Evolutionary conservation across 2,797 vertebrate species (phyloP).

Genomic region (Enteromius argenteus): DNA sequence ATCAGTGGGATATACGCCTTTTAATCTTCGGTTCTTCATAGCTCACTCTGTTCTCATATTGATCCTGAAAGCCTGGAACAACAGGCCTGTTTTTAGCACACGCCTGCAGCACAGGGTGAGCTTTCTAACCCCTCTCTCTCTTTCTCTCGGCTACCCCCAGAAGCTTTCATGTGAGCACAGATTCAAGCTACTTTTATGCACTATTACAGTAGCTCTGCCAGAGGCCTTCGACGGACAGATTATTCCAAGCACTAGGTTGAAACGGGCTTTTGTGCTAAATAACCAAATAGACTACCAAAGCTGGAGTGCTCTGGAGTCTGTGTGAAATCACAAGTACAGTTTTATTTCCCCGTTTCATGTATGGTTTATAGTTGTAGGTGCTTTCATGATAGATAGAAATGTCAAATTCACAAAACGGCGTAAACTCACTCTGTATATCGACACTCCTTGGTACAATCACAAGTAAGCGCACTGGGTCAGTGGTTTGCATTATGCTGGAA

Average conservation of each 20-base stretch:
- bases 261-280: conserved; percentile 3
- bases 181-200: conserved; percentile 20
- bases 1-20: conserved; percentile 46
- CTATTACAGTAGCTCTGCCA: conserved; percentile 21
- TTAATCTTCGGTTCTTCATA: conserved; percentile 50
- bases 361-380: not conserved
- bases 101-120: conserved; percentile 63
- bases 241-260: conserved; percentile 1
- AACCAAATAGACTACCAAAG: conserved; percentile 1
- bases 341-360: not conserved
- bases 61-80: conserved; percentile 66
- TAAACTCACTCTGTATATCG: not conserved
- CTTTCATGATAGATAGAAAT: not conserved
- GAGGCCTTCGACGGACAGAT: conserved; percentile 5
- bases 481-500: conserved; percentile 29
- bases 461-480: conserved; percentile 32
- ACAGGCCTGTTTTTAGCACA: conserved; percentile 68
- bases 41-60: conserved; percentile 64
- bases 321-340: not conserved
- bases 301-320: not conserved
- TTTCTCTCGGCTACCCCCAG: conserved; percentile 42
- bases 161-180: conserved; percentile 38
- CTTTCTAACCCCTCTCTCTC: conserved; percentile 44
- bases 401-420: not conserved
- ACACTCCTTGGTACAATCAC: not conserved